Evolutionary conservation across 2,888 invertebrate species (phyloP), one percentile per base, ranked within the genome.

Genomic region (Coelogynopora nodosa): DNA sequence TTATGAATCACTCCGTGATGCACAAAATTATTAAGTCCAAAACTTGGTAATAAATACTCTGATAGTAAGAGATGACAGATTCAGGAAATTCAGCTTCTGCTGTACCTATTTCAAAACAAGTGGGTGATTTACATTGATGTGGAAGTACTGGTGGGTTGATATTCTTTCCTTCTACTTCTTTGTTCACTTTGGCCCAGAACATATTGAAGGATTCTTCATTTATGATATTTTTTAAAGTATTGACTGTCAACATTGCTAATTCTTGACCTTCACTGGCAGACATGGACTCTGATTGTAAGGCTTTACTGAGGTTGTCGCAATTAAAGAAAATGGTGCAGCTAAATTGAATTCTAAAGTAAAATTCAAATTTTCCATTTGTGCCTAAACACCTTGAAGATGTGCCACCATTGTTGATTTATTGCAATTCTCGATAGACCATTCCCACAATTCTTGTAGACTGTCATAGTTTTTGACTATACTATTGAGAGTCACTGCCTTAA

Each of bases 81-180:
- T 74, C 74, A 74, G 74, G 74, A 74, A 74, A 74, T 74, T 74
- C 74, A 74, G 74, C 74, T 74, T 74, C 74, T 74, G 74, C 74
- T 74, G 74, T 74, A 74, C 74, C 74, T 74, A 74, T 74, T 74
- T 74, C 74, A 74, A 74, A 74, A 74, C 74, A 26, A 74, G 74
- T 26, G 74, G 74, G 74, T 74, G 74, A 10, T 74, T 74, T 74
- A 74, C 74, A 26, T 74, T 74, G 74, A 74, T 26, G 23, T 74
- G 74, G 74, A 74, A 74, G 74, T 74, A 74, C 74, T 74, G 74
- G 74, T 74, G 74, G 74, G 74, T 26, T 74, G 74, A 74, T 74
- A 74, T 74, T 74, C 74, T 74, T 74, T 74, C 74, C 74, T 74
- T 74, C 74, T 74, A 74, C 74, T 74, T 74, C 74, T 74, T 74